phyloP scores from a whole-genome alignment of 2,888 invertebrate genomes.

The Hetaerina titia region DNA sequence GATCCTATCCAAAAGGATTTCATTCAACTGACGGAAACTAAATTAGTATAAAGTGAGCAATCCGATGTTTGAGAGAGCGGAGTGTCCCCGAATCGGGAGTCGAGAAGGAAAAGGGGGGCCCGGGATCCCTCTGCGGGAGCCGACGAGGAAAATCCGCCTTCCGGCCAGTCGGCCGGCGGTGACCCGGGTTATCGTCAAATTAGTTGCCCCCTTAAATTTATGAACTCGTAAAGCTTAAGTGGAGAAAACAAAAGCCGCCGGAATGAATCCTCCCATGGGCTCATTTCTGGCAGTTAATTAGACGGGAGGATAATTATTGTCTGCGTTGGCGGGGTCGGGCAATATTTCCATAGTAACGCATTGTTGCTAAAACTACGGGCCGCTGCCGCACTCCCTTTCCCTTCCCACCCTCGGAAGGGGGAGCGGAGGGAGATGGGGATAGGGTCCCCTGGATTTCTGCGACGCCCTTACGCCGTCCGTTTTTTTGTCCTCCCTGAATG shows the following conservation, averaged over 20 bases:
- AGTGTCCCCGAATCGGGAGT: no score
- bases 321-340: not conserved
- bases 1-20: no score
- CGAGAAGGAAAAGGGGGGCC: no score
- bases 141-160: no score
- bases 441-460: not conserved
- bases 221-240: not conserved
- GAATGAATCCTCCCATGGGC: not conserved
- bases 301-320: not conserved
- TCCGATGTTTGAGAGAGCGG: no score
- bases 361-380: not conserved
- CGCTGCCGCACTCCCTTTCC: not conserved
- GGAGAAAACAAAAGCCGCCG: not conserved
- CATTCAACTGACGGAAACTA: no score
- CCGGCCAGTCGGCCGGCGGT: not conserved
- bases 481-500: no score
- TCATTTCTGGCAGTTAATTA: not conserved
- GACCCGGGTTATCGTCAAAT: not conserved
- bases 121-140: no score
- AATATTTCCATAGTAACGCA: slow-evolving; percentile 1
- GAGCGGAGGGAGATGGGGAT: not conserved
- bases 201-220: not conserved
- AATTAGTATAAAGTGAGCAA: no score
- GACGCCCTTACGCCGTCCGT: not conserved
- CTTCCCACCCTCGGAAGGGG: not conserved